Evolutionary conservation across 2,113 vertebrate species (phyloP).

Genomic region (Candoia aspera): DNA sequence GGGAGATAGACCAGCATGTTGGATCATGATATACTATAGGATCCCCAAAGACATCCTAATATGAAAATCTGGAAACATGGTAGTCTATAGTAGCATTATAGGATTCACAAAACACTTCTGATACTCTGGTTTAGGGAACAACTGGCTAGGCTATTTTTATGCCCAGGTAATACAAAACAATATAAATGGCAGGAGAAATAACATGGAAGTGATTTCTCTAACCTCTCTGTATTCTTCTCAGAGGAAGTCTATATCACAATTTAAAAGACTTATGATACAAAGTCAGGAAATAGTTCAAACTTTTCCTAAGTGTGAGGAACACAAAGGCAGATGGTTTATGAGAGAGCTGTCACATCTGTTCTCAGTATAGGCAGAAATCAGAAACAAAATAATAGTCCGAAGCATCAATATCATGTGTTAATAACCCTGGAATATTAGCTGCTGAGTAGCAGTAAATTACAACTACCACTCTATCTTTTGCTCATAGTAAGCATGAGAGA

Average conservation of each 20-base stretch:
- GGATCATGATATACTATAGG: no score
- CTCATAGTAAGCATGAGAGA: not conserved
- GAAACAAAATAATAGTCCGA: not conserved
- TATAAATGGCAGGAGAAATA: not conserved
- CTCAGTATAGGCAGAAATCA: not conserved
- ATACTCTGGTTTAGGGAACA: no score
- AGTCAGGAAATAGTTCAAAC: conserved; percentile 8
- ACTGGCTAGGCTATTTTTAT: not conserved
- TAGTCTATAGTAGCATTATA: not conserved
- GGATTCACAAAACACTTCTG: not conserved
- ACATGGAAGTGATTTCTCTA: not conserved
- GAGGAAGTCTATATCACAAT: not conserved
- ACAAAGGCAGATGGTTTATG: conserved; percentile 11
- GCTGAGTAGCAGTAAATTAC: not conserved
- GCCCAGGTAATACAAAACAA: not conserved
- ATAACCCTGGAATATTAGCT: not conserved
- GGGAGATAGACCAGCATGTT: not conserved
- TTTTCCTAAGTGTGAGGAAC: conserved; percentile 1
- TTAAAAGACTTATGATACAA: not conserved
- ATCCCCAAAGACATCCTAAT: not conserved
- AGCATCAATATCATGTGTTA: not conserved
- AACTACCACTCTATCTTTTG: not conserved
- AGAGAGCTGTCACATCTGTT: conserved; percentile 16
- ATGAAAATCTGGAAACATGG: not conserved
- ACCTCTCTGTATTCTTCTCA: not conserved